These are phyloP conservation scores for Callaeas wilsoni DNA, from an alignment of 2,113 vertebrate genomes.

Conservation along the genomic window DNA sequence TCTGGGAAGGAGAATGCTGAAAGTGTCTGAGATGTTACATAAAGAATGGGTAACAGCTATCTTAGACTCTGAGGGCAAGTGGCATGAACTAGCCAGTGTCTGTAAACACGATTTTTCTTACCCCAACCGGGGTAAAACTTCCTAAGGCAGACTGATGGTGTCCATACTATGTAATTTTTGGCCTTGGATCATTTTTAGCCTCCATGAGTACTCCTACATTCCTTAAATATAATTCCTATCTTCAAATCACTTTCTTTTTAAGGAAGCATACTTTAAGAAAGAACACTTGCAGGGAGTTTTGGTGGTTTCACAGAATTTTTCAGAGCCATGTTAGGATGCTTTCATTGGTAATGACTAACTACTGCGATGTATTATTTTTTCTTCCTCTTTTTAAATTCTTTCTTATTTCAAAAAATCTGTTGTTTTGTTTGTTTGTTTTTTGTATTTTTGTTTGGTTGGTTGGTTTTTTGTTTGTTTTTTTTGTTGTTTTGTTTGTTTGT, in stretches of 20 bases:
- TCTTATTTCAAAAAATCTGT: background rate
- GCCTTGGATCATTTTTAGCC: background rate
- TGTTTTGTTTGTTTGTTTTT: background rate
- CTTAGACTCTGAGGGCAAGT: background rate
- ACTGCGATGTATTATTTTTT: background rate
- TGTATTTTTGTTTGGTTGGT: no score
- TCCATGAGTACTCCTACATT: background rate
- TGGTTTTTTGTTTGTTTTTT: background rate
- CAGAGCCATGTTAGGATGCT: background rate
- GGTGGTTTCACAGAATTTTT: background rate
- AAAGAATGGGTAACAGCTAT: background rate
- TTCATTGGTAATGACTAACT: background rate
- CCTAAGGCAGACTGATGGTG: background rate
- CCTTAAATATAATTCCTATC: background rate
- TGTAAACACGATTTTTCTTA: background rate
- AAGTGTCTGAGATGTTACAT: background rate
- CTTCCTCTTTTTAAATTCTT: background rate
- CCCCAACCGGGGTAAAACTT: background rate
- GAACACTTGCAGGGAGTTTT: rapidly evolving
- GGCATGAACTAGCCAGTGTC: background rate
- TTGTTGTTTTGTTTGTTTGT: background rate
- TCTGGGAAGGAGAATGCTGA: background rate
- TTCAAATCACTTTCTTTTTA: background rate
- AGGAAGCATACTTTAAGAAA: background rate
- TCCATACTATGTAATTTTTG: background rate